A percentile compares a stretch with the other conserved stretches of the same genome.
Conservation (phyloP, 2,113 vertebrate genomes). For the Sterna hirundo region DNA sequence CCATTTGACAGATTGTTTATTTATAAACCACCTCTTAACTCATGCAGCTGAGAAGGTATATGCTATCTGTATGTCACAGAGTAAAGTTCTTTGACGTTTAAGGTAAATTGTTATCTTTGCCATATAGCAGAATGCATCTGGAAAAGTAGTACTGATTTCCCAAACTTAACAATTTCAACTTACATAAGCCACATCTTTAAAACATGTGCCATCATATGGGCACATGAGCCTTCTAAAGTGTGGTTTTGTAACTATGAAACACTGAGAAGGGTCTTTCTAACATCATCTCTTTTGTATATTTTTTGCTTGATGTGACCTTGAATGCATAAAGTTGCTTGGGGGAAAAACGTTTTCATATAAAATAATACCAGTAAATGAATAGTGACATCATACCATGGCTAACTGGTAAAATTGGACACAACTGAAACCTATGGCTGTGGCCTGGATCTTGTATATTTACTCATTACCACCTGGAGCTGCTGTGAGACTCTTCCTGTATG, state of each 20-base stretch:
- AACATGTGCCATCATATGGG: not conserved
- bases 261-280: not conserved
- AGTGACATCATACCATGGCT: not conserved
- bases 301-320: not conserved
- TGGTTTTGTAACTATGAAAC: not conserved
- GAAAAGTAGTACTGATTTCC: not conserved
- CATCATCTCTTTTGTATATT: not conserved
- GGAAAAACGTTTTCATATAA: not conserved
- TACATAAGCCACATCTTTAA: not conserved
- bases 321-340: not conserved
- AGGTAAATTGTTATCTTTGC: not conserved
- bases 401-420: not conserved
- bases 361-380: not conserved
- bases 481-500: not conserved
- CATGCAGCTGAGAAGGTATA: not conserved
- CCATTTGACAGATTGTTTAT: not conserved
- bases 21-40: not conserved
- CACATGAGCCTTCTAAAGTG: not conserved
- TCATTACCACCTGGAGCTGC: not conserved
- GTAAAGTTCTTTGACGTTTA: not conserved
- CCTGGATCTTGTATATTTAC: not conserved
- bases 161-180: not conserved
- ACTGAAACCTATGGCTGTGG: not conserved
- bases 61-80: not conserved
- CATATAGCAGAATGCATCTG: not conserved